Base-by-base conservation (phyloP, 2,797 vertebrate species). In the Siniperca undulata region DNA sequence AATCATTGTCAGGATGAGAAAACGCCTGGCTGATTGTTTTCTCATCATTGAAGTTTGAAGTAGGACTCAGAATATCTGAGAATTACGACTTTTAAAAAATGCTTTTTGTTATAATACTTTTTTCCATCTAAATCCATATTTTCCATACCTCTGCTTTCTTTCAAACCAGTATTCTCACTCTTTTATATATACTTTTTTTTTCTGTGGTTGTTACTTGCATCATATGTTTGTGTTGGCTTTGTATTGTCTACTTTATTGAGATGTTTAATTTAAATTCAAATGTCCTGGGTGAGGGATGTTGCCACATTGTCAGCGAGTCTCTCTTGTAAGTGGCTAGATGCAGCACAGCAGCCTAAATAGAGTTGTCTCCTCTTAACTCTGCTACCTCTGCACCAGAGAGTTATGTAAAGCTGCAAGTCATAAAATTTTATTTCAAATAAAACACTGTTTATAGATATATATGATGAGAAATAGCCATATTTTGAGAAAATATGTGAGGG, bases 241-340 rank as follows among this genome's bases (percentile, higher is more conserved):
- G 16, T 48, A 34, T 42, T 64, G 27, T 56, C 34, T 36, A 50
- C 36, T 68, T 27, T 8, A 42, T 14, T 36, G 30, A 72, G 72
- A 68, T 69, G 58, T 73, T 60, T 65, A 30, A 81, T 70, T 68
- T 38, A 13, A 74, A 70, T 74, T 78, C 5, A 65, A 30, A 66
- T 65, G 38, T 56, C 38, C 38, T 9, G 14, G 2, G 48, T 27
- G 30, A 67, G 27, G 14, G 27, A 77, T 60, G 68, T 52, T 78
- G 46, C 24, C 64, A 74, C 55, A 36, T 74, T 78, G 66, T 78
- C 53, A 61, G 38, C 59, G 70, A 8, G 52, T 68, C 56, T 56
- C 68, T 67, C 27, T 61, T 70, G 70, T 60, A 56, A 71, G 55
- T 2, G 3, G 30, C 60, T 61, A 50, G 38, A 65, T 66, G 34